phyloP scores from a whole-genome alignment of 1,140 invertebrate species.

The Heliconius congener region DNA sequence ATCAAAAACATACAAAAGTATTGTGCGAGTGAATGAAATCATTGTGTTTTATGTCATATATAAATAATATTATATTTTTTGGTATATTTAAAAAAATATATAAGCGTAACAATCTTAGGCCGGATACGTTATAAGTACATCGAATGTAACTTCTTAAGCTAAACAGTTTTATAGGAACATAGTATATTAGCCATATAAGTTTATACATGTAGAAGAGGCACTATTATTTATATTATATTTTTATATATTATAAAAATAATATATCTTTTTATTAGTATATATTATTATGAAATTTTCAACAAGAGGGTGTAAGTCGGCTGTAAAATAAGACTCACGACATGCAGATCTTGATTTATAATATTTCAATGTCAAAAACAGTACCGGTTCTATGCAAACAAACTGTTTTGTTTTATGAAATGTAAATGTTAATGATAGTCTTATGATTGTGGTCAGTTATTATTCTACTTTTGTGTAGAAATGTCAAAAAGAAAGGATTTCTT shows the following conservation, averaged over 20 bases:
- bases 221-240: not conserved
- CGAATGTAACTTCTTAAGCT: not conserved
- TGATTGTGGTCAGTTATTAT: not conserved
- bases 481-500: not conserved
- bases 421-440: not conserved
- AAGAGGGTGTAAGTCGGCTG: not conserved
- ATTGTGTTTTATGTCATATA: not conserved
- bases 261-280: not conserved
- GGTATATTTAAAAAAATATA: not conserved
- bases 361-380: not conserved
- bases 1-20: too few relatives aligned
- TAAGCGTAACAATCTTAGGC: constrained; percentile 18
- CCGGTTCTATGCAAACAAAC: not conserved
- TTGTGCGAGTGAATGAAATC: not conserved
- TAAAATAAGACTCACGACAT: not conserved
- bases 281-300: not conserved
- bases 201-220: not conserved
- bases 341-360: not conserved
- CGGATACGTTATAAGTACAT: constrained; percentile 9
- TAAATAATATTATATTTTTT: not conserved
- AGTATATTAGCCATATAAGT: not conserved
- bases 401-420: not conserved
- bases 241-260: not conserved
- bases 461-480: not conserved
- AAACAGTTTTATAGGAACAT: not conserved